Base-by-base conservation (phyloP, 2,797 vertebrate genomes). In the Anableps anableps region DNA sequence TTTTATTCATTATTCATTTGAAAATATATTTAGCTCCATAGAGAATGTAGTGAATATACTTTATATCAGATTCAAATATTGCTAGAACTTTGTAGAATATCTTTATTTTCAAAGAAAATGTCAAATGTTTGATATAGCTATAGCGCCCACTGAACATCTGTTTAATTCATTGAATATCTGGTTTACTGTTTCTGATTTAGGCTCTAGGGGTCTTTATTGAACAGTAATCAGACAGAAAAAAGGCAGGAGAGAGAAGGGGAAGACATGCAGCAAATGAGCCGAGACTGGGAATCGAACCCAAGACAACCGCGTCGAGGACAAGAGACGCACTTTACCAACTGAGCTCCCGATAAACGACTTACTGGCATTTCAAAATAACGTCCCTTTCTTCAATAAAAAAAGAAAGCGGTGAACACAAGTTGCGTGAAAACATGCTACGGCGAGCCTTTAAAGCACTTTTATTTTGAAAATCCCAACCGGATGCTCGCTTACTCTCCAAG, bases 391-490 rank as follows among this genome's bases (percentile, higher is more conserved):
- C 26, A 58, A 55, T 10, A 58, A n/a, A n/a, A n/a, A n/a, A n/a
- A n/a, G 17, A n/a, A 55, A 55, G 3, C 5, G 4, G 53, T 13
- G 26, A 1, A 55, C n/a, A n/a, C 26, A 29, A 55, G 3, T 26
- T 13, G 53, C 10, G 53, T n/a, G 8, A n/a, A 55, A 55, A 17
- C 5, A n/a, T 4, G 38, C 4, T 43, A 2, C 1, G 38, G 38
- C 3, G 62, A 31, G 14, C 31, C 62, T 38, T 36, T 36, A 11
- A 17, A 43, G n/a, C 29, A 0, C 19, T 29, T 41, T 91, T 89
- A 86, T 74, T 92, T 71, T 89, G 85, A 74, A 88, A 80, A 26
- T 0, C 0, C 0, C 0, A 0, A 79, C 0, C 81, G 90, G 93
- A 92, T 82, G 74, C 38, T 1, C 6, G 36, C 29, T 0, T 3